Base-by-base conservation (phyloP, 2,113 vertebrate species). In the Heterotilapia buettikoferi region DNA sequence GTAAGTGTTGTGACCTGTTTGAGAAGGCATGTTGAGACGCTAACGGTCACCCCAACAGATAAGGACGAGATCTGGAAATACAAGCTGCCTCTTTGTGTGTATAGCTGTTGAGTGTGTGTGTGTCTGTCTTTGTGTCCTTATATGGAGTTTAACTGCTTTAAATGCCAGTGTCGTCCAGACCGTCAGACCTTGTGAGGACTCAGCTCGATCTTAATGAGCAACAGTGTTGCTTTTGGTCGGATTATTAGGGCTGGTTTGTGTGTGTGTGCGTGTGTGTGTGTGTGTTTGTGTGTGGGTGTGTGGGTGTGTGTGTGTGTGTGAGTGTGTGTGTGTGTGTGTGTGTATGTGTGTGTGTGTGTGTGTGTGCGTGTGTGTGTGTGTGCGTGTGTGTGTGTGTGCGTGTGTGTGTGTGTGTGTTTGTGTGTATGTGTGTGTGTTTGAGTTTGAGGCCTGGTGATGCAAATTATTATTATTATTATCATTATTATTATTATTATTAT, bases 151-250 rank as follows among this genome's bases (percentile, higher is more conserved):
- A 29, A 29, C 26, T 29, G 26, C 26, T 29, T 29, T 29, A 29
- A 29, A 29, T 29, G 26, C 26, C 26, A 4, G 26, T 29, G 26
- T 29, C 26, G 26, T 29, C 26, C 26, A 4, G 26, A 29, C 26
- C 26, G 26, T 29, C 26, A 29, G 26, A 29, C 26, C 26, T 38
- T 38, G 36, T 38, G 36, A 9, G 36, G 9, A 8, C 52, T 53
- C 52, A 53, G 52, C 52, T 53, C 19, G 2, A 53, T 53, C 52
- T 11, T 2, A n/a, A 53, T 53, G 19, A n/a, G 50, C 50, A 53
- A 2, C 50, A 53, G 50, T n/a, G 50, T 53, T n/a, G 50, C n/a
- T 53, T 1, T 53, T 53, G 9, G 9, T n/a, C 19, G 0, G 19
- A 53, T 53, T 52, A 52, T 52, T n/a, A 52, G 19, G 19, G 0